Evolutionary conservation across 2,113 vertebrate species (phyloP), one percentile per base, ranked within the genome.

Genomic region (Glareola pratincola): DNA sequence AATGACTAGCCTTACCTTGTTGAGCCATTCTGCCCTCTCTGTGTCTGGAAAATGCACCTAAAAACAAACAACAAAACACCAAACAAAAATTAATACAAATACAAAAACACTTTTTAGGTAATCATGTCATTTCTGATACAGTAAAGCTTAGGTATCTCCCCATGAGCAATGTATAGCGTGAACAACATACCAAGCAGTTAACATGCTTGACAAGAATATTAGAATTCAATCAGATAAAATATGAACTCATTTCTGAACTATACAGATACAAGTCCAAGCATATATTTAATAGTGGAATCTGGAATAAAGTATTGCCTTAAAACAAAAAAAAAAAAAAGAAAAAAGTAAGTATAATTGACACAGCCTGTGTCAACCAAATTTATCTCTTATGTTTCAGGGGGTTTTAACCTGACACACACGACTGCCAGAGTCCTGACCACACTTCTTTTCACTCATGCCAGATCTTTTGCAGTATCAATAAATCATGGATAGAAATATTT

Each of bases 1-100:
- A 64, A 59, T 37, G 7, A 47, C 21, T 41, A 18, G 36, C 30
- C 97, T 98, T 98, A 99, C 99, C 99, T 99, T 99, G 98, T 99
- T 99, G 91, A 99, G 98, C 99, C 99, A 99, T 97, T 99, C 99
- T 97, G 99, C 99, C 96, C 99, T 98, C 92, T 99, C 99, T 50
- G 99, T 99, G 94, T 99, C 99, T 96, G 99, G 99, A 97, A 99
- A 99, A 96, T 99, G 99, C 74, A 99, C 99, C 99, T 99, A 97
- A 41, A 96, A 97, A 24, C 74, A 88, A 47, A 47, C 47, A 12
- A 48, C 75, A 96, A 73, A 63, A 94, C 39, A 3, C 2, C 19
- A 45, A 66, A 6, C 5, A 54, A 39, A 67, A 85, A 56, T 85
- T 54, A 34, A 16, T 39, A 64, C 9, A 48, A 45, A 22, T 24